Evolutionary conservation across 1,140 invertebrate genomes (phyloP).

Genomic region (Dendroctonus valens): DNA sequence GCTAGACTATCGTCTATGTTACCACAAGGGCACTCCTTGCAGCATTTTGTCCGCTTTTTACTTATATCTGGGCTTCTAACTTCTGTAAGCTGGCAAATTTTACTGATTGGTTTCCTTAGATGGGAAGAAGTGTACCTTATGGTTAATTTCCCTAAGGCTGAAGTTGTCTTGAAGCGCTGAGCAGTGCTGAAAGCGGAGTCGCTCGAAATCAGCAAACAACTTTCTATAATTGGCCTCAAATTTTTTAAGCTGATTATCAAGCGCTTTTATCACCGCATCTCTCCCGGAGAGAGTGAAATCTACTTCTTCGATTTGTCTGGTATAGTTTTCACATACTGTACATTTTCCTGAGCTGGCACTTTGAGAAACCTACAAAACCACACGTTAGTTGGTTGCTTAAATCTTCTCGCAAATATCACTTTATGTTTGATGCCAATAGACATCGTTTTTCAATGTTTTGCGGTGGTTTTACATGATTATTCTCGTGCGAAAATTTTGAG

Average conservation of each 20-base stretch:
- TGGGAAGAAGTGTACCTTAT: slow-evolving; percentile 13
- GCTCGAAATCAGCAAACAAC: slow-evolving; percentile 33
- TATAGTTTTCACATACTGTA: slow-evolving; percentile 14
- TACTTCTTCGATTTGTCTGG: slow-evolving; percentile 31
- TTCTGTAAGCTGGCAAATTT: not conserved
- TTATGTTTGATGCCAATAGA: not conserved
- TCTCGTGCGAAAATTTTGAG: not conserved
- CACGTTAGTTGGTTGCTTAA: too few species aligned
- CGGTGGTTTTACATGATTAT: not conserved
- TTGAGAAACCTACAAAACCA: not conserved
- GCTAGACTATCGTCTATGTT: too few species aligned
- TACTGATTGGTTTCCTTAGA: not conserved
- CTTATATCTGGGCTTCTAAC: too few species aligned
- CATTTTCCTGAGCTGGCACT: slow-evolving; percentile 10
- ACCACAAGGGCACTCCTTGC: too few species aligned
- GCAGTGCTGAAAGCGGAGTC: slow-evolving; percentile 32
- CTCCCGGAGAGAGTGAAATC: slow-evolving; percentile 31
- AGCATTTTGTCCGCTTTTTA: too few species aligned
- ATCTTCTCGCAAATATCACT: not conserved
- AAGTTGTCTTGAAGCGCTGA: slow-evolving; percentile 24
- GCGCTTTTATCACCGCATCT: slow-evolving; percentile 33
- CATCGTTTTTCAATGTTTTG: not conserved
- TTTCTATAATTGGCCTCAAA: slow-evolving; percentile 38
- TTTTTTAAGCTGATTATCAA: slow-evolving; percentile 36
- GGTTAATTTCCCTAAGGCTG: slow-evolving; percentile 18